Evolutionary conservation across 1,140 invertebrate genomes (phyloP).

Genomic region (Hylaeus anthracinus): DNA sequence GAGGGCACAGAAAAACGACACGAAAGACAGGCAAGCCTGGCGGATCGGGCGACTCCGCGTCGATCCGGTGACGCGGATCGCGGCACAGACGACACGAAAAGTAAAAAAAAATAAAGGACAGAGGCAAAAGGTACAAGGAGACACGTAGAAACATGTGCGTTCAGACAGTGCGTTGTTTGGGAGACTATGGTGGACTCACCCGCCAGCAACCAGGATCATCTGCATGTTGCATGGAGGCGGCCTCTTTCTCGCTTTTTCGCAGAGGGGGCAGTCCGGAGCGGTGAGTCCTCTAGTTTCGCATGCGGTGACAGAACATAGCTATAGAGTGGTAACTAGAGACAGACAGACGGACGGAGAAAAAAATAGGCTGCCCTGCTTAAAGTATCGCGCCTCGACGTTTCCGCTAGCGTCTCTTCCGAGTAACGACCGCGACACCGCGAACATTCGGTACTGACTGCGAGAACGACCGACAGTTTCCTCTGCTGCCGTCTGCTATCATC

Average conservation of each 20-base stretch:
- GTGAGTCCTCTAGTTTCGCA: constrained; percentile 68
- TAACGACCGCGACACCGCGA: neutral
- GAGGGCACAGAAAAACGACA: neutral
- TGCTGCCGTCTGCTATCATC: too few relatives aligned
- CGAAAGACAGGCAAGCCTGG: constrained; percentile 17
- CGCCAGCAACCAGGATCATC: constrained; percentile 80
- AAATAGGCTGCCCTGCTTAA: constrained; percentile 48
- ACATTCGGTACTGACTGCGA: too few relatives aligned
- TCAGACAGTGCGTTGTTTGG: constrained; percentile 37
- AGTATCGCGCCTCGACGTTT: constrained; percentile 9
- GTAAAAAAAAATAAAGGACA: neutral
- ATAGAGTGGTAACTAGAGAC: constrained; percentile 65
- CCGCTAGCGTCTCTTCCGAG: neutral
- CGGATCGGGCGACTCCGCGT: neutral
- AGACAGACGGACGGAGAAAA: constrained; percentile 54
- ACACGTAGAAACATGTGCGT: constrained; percentile 29
- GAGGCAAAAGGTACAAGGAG: neutral
- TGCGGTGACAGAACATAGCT: constrained; percentile 68
- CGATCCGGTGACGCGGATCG: constrained; percentile 15
- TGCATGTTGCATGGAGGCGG: constrained; percentile 80
- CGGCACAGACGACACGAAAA: constrained; percentile 12
- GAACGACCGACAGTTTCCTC: too few relatives aligned
- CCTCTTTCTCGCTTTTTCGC: constrained; percentile 75
- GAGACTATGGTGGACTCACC: constrained; percentile 78
- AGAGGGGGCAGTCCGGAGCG: constrained; percentile 65